A percentile compares a stretch with the other conserved stretches of the same genome.
phyloP scores from a whole-genome alignment of 2,888 invertebrate genomes.

The Calameuta pallipes region DNA sequence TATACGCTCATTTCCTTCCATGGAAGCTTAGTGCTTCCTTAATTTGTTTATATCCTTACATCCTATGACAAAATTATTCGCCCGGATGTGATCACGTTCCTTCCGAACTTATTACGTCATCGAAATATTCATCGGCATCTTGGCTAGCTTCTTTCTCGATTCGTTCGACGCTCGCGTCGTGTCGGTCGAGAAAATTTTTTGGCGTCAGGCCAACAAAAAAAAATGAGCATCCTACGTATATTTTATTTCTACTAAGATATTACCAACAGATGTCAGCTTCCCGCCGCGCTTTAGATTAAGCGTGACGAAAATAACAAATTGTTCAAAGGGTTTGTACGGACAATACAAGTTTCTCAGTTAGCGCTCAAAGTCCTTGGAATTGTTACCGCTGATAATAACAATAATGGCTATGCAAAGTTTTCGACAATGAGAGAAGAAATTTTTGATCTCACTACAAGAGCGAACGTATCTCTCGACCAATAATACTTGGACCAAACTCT shows the following conservation, averaged over 20 bases:
- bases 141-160: no score
- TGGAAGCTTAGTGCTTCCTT: neutral
- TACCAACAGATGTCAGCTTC: conserved; percentile 50
- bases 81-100: neutral
- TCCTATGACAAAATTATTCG: neutral
- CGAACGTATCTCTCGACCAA: neutral
- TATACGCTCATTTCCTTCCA: neutral
- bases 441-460: neutral
- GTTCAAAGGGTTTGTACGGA: neutral
- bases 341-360: neutral
- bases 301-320: conserved; percentile 38
- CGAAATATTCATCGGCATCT: neutral
- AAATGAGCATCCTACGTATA: conserved; percentile 40
- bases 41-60: neutral
- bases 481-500: neutral
- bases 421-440: no score
- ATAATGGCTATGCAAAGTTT: neutral
- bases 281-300: neutral
- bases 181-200: conserved; percentile 15
- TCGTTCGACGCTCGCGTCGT: neutral
- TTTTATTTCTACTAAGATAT: conserved; percentile 54
- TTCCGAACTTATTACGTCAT: neutral
- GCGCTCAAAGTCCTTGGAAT: neutral
- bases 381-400: neutral
- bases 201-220: conserved; percentile 41